Base-by-base conservation (phyloP, 2,888 invertebrate species). In the Dioctria linearis region DNA sequence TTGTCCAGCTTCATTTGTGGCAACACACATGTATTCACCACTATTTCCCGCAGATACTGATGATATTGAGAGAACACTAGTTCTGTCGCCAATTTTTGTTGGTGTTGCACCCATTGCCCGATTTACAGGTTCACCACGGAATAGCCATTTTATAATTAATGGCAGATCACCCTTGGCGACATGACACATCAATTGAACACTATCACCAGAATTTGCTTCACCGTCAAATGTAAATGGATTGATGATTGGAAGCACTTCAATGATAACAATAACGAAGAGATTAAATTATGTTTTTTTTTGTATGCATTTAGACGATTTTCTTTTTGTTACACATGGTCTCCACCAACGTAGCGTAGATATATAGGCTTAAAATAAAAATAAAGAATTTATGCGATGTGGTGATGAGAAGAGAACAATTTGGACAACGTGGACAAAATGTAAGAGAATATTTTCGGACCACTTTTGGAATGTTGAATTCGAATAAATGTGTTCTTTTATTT, bases 11-110 rank as follows among this genome's bases (percentile, higher is more conserved):
- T 89, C 87, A 88, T 92, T 92, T 84, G 89, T 90, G 84, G 91
- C 92, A 83, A 90, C 90, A 89, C 92, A 92, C 79, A 91, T 91
- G 87, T 92, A 93, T 87, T 91, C 91, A 87, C 93, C 93, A 86
- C 91, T 91, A 87, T 92, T 92, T 86, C 91, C 90, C 85, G 91
- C 92, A 85, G 91, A 91, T 85, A 93, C 93, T 82, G 91, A 90
- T 84, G 93, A 92, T 82, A 93, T 92, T 83, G 89, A 90, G 71
- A 92, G 84, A 39, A 90, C 89, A 84, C 90, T 88, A 79, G 88
- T 87, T 37, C 89, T 86, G 46, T 87, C 84, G 85, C 90, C 88
- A 71, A 88, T 83, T 49, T 87, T 91, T 63, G 91, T 91, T 65
- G 93, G 88, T 78, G 91, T 88, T 80, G 93, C 91, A 84, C 92